These are phyloP conservation scores for Akabosia matsudoensis DNA, from an alignment of 1,140 invertebrate genomes.

Conservation along the genomic window DNA sequence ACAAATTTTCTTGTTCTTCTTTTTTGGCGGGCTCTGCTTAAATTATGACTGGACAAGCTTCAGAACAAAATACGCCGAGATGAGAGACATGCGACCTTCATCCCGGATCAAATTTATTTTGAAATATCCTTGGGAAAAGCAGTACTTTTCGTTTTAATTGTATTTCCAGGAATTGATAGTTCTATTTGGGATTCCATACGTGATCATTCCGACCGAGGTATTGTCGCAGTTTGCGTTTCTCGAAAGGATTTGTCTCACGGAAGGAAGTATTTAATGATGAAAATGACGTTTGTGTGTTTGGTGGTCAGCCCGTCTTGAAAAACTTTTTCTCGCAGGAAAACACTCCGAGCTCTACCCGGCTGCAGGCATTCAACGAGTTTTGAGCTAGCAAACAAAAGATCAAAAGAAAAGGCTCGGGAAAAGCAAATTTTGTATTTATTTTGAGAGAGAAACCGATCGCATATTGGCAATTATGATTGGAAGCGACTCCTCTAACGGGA, in stretches of 20 bases:
- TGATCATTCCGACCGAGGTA: slow-evolving; percentile 70
- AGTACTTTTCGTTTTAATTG: no score
- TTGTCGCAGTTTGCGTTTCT: slow-evolving; percentile 97
- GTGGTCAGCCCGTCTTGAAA: slow-evolving; percentile 87
- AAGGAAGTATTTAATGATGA: slow-evolving; percentile 82
- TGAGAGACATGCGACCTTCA: slow-evolving; percentile 74
- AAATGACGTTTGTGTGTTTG: slow-evolving; percentile 98
- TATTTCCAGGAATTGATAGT: slow-evolving; percentile 24
- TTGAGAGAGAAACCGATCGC: slow-evolving; percentile 68
- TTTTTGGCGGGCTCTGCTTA: slow-evolving; percentile 64
- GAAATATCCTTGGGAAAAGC: no score
- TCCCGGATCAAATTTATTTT: slow-evolving; percentile 80
- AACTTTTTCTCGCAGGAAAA: slow-evolving; percentile 92
- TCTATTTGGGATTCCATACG: slow-evolving; percentile 72
- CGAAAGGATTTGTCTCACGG: slow-evolving; percentile 51
- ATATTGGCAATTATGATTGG: slow-evolving; percentile 89
- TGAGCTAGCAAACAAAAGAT: slow-evolving; percentile 60
- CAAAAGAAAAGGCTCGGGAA: neutral
- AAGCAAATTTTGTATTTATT: neutral
- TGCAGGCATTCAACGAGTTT: slow-evolving; percentile 72
- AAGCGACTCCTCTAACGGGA: slow-evolving; percentile 93
- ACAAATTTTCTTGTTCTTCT: no score
- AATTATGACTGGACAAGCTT: slow-evolving; percentile 57
- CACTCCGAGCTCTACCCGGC: slow-evolving; percentile 76
- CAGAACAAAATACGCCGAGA: slow-evolving; percentile 59